Conservation (phyloP, 2,888 invertebrate genomes). For the Lycophotia porphyrea region DNA sequence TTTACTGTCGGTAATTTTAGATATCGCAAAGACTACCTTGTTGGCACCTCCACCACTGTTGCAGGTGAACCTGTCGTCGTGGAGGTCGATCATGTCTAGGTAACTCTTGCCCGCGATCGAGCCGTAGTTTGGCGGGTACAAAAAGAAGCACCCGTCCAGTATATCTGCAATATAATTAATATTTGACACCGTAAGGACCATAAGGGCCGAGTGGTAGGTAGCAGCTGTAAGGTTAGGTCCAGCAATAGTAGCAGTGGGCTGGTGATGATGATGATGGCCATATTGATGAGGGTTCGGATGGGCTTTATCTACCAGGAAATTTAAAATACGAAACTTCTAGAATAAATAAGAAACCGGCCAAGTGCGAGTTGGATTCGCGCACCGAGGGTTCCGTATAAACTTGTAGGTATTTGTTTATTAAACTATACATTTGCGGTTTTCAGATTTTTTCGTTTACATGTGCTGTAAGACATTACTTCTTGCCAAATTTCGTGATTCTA, state of each 20-base stretch:
- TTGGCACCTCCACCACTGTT: conserved; percentile 75
- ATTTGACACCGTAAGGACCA: neutral
- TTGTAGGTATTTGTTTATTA: too few relatives aligned
- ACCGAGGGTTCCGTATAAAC: too few relatives aligned
- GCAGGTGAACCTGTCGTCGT: conserved; percentile 85
- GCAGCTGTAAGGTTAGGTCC: neutral
- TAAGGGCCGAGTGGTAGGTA: neutral
- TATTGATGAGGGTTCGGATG: neutral
- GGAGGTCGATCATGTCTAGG: conserved; percentile 81
- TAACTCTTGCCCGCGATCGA: conserved; percentile 88
- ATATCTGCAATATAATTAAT: conserved; percentile 71
- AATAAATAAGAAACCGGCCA: too few relatives aligned
- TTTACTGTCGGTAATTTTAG: neutral
- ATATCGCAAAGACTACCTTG: conserved; percentile 55
- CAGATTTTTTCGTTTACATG: too few relatives aligned
- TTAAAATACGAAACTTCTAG: neutral
- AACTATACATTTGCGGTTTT: too few relatives aligned
- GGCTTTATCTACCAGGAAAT: too few relatives aligned
- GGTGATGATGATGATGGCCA: neutral
- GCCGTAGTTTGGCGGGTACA: conserved; percentile 88
- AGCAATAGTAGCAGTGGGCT: neutral
- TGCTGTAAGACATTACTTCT: too few relatives aligned
- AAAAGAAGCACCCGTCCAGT: conserved; percentile 84
- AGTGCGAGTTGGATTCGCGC: too few relatives aligned
- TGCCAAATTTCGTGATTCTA: too few relatives aligned